These are phyloP conservation scores for Empidonax alnorum DNA, from an alignment of 2,113 vertebrate genomes.

Conservation along the genomic window DNA sequence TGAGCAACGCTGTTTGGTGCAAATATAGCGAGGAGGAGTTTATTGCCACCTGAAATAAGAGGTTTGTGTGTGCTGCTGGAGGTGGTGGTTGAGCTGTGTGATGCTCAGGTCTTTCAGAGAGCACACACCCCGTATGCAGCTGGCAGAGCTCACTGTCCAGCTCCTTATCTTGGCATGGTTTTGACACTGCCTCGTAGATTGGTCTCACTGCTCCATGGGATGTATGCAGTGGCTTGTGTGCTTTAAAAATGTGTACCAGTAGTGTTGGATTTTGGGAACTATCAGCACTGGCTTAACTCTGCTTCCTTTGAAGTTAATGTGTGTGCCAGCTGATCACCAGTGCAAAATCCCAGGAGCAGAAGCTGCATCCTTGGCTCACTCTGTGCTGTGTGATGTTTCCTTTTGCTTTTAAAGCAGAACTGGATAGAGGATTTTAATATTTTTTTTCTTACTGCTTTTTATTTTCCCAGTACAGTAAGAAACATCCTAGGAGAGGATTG, in stretches of 20 bases:
- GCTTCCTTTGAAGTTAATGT: not conserved
- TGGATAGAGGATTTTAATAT: not conserved
- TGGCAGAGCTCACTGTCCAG: not conserved
- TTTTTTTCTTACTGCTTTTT: not conserved
- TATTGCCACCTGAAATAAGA: not conserved
- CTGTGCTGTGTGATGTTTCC: not conserved
- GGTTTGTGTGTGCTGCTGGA: not conserved
- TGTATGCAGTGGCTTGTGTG: not conserved
- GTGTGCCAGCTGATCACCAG: not conserved
- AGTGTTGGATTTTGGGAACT: not conserved
- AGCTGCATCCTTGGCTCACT: not conserved
- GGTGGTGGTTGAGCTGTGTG: not conserved
- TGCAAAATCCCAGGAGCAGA: not conserved
- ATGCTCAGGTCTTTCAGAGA: not conserved
- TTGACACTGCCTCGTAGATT: not conserved
- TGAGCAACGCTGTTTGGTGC: not conserved
- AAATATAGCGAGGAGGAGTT: not conserved
- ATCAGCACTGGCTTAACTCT: not conserved
- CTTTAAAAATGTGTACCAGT: not conserved
- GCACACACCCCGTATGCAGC: rapidly evolving
- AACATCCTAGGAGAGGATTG: not conserved
- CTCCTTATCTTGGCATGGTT: not conserved
- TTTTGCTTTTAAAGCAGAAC: not conserved
- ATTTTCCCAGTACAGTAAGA: not conserved
- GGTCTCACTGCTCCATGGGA: not conserved